Conservation (phyloP, 2,113 vertebrate species). For the Haplochromis burtoni region DNA sequence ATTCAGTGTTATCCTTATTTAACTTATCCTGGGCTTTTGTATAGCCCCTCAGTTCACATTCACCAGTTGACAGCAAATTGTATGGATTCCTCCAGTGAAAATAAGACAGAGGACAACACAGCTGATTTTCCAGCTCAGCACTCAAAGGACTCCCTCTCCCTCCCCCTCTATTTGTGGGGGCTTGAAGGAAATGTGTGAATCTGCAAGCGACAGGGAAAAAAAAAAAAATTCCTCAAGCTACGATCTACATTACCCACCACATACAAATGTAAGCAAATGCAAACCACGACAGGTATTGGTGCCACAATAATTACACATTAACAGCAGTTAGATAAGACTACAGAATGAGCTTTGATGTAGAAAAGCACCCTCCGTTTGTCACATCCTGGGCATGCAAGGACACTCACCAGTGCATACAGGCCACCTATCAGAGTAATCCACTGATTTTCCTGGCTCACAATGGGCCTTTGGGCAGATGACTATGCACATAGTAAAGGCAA, state of each 20-base stretch:
- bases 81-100: neutral
- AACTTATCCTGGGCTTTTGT: neutral
- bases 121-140: neutral
- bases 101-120: neutral
- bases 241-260: neutral
- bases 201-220: neutral
- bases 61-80: neutral
- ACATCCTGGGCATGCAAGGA: neutral
- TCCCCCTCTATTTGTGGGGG: neutral
- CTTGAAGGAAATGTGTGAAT: slow-evolving; percentile 23
- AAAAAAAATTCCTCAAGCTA: neutral
- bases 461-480: neutral
- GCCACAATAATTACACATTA: slow-evolving; percentile 5
- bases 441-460: neutral
- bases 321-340: neutral
- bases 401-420: neutral
- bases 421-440: neutral
- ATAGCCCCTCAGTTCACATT: neutral
- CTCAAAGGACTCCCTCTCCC: neutral
- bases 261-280: neutral
- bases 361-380: neutral
- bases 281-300: neutral
- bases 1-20: neutral
- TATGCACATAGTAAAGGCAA: neutral
- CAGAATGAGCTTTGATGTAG: neutral